Base-by-base conservation (phyloP, 2,888 invertebrate genomes). In the Oxyscelio sp. region DNA sequence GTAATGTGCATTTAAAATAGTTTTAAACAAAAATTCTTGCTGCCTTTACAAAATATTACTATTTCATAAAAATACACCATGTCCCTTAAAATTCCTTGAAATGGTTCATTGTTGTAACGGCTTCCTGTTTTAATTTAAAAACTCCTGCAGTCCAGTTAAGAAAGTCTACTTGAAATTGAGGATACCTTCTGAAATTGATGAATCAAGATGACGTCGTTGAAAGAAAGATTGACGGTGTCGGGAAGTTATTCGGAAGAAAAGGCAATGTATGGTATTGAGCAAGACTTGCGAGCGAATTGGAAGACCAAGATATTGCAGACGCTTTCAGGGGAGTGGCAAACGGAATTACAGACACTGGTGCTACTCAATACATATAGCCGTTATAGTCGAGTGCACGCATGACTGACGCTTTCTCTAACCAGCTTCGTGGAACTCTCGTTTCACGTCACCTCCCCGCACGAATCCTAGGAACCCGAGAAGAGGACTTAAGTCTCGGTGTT, bases 361-460 rank as follows among this genome's bases (percentile, higher is more conserved):
- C n/a, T n/a, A n/a, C n/a, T n/a, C n/a, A n/a, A n/a, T n/a, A n/a
- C n/a, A n/a, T n/a, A n/a, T n/a, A n/a, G n/a, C 73, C 50, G 78
- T 66, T 74, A 78, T 71, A 83, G 79, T 58, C 77, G 63, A 66
- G 43, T 74, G 58, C 85, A 87, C 87, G 87, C 89, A 88, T 90
- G 88, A 90, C 83, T 88, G 88, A 87, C 86, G 87, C 78, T 66
- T 86, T 85, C 87, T 86, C 85, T 87, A 85, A 87, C 85, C 84
- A 87, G 68, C 82, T 87, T 61, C 54, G 43, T 73, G 78, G 59
- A 78, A 78, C 68, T 82, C 73, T 79, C 58, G 45, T 34, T 17
- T 24, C 19, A 45, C 19, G 17, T 45, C 45, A 4, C 45, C 11
- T 9, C 34, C 34, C 34, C 34, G 34, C 34, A 11, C 34, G 34